phyloP scores from a whole-genome alignment of 2,888 invertebrate genomes.

The Campoplex nolae region DNA sequence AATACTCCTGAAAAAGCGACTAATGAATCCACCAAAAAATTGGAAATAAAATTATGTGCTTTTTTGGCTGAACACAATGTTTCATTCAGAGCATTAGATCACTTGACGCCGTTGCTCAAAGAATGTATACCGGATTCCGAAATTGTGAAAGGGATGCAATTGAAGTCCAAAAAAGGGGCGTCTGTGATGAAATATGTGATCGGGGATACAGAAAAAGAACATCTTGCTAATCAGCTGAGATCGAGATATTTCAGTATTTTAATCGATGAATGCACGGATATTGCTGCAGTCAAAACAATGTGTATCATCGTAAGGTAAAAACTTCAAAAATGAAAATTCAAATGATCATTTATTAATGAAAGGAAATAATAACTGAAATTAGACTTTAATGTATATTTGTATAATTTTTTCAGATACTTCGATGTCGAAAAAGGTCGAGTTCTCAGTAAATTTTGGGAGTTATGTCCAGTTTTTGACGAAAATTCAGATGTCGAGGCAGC shows the following conservation, averaged over 20 bases:
- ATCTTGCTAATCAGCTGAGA: conserved; percentile 67
- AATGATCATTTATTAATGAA: too few species aligned
- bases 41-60: conserved; percentile 32
- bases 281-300: conserved; percentile 57
- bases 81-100: conserved; percentile 33
- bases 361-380: too few species aligned
- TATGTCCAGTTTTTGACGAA: conserved; percentile 61
- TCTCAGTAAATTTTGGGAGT: conserved; percentile 64
- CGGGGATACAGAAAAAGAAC: conserved; percentile 68
- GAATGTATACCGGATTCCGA: conserved; percentile 71
- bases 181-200: conserved; percentile 73
- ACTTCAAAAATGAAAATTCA: too few species aligned
- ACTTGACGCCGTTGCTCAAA: conserved; percentile 67
- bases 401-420: conserved; percentile 1
- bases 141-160: conserved; percentile 69
- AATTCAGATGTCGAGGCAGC: conserved; percentile 11
- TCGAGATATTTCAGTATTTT: conserved; percentile 68
- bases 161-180: conserved; percentile 71
- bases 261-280: conserved; percentile 71
- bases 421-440: conserved; percentile 33
- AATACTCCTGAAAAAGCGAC: not conserved
- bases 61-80: conserved; percentile 52
- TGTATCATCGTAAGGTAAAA: conserved; percentile 67
- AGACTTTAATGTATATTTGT: too few species aligned
- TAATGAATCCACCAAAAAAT: conserved; percentile 16